Base-by-base conservation (phyloP, 2,888 invertebrate genomes). In the Galerucella nymphaeae region DNA sequence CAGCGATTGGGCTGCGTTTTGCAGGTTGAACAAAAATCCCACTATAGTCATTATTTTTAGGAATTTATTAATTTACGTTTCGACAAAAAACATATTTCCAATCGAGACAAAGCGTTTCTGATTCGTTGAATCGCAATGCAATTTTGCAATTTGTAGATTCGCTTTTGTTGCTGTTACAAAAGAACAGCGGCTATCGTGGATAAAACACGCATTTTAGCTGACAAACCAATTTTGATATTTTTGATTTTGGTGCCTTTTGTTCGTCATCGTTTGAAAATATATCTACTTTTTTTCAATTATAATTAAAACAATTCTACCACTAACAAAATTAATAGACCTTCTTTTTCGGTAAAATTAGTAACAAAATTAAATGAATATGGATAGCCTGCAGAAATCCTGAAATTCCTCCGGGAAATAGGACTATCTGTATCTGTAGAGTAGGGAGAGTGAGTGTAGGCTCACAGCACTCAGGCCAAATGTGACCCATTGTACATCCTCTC, bases 61-160 rank as follows among this genome's bases (percentile, higher is more conserved):
- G 78, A 82, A 79, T 83, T 82, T 83, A 84, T 84, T 84, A 83
- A 84, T 84, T 84, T 82, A 80, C 76, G 75, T 78, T 68, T 59
- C 69, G 68, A 70, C 72, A 83, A 84, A 83, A 83, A 82, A 83
- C 82, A 80, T 55, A 80, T 62, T 62, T 80, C 80, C 75, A 81
- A 82, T 80, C 77, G 77, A 74, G 77, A 87, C 86, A 87, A 87
- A 85, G 84, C 81, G 80, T 86, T 87, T 87, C 86, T 87, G 86
- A 87, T 86, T 86, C 86, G 86, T 81, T 87, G 86, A 84, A 84
- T 86, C 86, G 85, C 85, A 86, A 86, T 86, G 86, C 86, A 87
- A 87, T 87, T 87, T 87, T 86, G 86, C 86, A 87, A 87, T 87
- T 87, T 87, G 86, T 87, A 85, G 85, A 86, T 85, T 83, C 80